Percentiles rank a stretch among this genome's conserved stretches.
phyloP scores from a whole-genome alignment of 2,888 invertebrate genomes.

The Formica aserva region DNA sequence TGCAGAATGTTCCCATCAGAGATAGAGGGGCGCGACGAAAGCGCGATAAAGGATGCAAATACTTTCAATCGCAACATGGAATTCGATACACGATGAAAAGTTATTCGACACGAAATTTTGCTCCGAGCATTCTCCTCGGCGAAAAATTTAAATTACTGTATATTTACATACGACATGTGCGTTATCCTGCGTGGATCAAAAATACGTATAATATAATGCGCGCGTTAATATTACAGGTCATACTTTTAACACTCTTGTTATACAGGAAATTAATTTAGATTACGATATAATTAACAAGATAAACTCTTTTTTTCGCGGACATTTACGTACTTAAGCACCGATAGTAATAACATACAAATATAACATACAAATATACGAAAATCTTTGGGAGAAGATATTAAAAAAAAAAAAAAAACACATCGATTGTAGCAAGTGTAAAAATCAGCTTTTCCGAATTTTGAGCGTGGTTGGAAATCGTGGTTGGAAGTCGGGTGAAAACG shows the following conservation, averaged over 20 bases:
- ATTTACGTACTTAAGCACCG: background rate
- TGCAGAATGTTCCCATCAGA: background rate
- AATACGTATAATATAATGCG: background rate
- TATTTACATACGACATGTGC: too few species aligned
- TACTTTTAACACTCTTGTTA: background rate
- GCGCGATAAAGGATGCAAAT: background rate
- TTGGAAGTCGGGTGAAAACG: slow-evolving; percentile 33
- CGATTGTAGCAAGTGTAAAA: background rate
- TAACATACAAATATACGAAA: background rate
- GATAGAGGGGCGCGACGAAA: background rate
- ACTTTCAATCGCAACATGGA: background rate
- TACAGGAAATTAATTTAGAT: background rate
- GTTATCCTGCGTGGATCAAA: too few species aligned
- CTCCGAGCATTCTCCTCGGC: background rate
- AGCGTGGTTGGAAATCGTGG: background rate
- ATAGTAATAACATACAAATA: background rate
- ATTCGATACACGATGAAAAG: background rate
- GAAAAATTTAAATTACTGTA: too few species aligned
- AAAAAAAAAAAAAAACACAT: too few species aligned
- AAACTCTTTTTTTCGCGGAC: background rate
- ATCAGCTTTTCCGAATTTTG: slow-evolving; percentile 9
- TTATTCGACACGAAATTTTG: background rate
- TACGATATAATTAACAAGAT: background rate
- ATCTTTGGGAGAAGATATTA: background rate
- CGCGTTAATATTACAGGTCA: background rate